Percentiles rank a stretch among this genome's conserved stretches.
These are phyloP conservation scores for Drosophila sturtevanti DNA, from an alignment of 1,140 invertebrate genomes.

Conservation along the genomic window DNA sequence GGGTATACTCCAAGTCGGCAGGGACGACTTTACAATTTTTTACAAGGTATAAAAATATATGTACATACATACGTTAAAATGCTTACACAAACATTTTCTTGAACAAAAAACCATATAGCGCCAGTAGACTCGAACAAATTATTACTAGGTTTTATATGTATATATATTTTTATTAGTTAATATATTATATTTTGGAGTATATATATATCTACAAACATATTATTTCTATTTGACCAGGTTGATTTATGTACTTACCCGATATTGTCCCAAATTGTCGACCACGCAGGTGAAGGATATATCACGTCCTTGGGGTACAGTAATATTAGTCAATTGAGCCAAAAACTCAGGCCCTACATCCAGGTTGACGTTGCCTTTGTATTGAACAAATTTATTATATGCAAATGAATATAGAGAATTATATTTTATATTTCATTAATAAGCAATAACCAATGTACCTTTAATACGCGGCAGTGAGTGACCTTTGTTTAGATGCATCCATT, in stretches of 20 bases:
- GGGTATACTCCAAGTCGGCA: too few species aligned
- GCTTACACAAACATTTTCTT: too few species aligned
- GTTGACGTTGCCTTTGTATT: conserved; percentile 65
- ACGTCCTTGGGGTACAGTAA: conserved; percentile 93
- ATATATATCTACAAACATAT: too few species aligned
- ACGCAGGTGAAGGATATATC: conserved; percentile 94
- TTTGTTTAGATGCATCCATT: conserved; percentile 22
- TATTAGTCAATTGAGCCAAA: conserved; percentile 92
- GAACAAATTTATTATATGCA: neutral
- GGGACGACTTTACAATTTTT: too few species aligned
- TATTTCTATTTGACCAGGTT: too few species aligned
- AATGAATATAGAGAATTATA: neutral
- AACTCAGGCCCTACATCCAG: conserved; percentile 88
- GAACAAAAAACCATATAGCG: too few species aligned
- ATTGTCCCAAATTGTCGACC: conserved; percentile 92
- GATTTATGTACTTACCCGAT: conserved; percentile 87
- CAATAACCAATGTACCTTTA: conserved; percentile 36
- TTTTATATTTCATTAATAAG: neutral
- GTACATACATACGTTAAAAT: too few species aligned
- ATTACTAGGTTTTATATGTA: too few species aligned
- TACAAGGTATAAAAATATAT: too few species aligned
- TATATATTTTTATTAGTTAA: too few species aligned
- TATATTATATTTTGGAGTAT: too few species aligned
- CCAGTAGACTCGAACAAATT: too few species aligned
- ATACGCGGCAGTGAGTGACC: conserved; percentile 31